Percentiles rank a stretch among this genome's conserved stretches.
phyloP scores from a whole-genome alignment of 2,888 invertebrate genomes.

The Dyspetes luteomarginatus region DNA sequence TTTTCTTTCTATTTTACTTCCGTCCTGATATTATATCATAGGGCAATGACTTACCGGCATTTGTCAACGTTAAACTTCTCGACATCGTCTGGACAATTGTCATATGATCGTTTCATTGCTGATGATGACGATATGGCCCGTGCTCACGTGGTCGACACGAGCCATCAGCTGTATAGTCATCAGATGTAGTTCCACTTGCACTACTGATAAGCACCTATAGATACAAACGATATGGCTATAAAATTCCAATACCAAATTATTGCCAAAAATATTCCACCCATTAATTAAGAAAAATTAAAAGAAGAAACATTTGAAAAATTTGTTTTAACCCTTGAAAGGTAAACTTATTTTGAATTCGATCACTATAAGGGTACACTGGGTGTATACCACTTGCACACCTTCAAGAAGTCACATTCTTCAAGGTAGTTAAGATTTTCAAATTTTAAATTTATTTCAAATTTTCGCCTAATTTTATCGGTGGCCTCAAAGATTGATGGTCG shows the following conservation, averaged over 20 bases:
- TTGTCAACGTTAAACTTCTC: conserved; percentile 20
- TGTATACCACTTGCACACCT: neutral
- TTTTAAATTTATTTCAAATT: neutral
- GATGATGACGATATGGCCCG: conserved; percentile 11
- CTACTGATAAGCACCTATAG: neutral
- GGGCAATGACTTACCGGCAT: conserved; percentile 35
- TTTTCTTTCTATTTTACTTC: conserved; percentile 12
- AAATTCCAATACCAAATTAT: neutral
- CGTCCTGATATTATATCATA: conserved; percentile 1
- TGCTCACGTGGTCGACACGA: conserved; percentile 44
- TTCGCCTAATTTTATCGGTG: conserved; percentile 87
- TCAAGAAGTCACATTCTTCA: neutral
- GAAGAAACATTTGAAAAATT: neutral
- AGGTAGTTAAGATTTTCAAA: neutral
- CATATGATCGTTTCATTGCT: conserved; percentile 47
- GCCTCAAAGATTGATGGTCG: conserved; percentile 94
- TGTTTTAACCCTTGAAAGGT: neutral
- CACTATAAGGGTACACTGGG: neutral
- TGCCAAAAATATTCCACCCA: neutral
- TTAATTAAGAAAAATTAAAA: neutral
- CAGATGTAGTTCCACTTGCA: neutral
- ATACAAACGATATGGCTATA: neutral
- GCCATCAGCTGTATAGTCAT: conserved; percentile 32
- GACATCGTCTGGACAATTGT: conserved; percentile 39
- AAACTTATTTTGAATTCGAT: too few species aligned